phyloP scores from a whole-genome alignment of 2,888 invertebrate genomes.

The Calameuta filiformis region DNA sequence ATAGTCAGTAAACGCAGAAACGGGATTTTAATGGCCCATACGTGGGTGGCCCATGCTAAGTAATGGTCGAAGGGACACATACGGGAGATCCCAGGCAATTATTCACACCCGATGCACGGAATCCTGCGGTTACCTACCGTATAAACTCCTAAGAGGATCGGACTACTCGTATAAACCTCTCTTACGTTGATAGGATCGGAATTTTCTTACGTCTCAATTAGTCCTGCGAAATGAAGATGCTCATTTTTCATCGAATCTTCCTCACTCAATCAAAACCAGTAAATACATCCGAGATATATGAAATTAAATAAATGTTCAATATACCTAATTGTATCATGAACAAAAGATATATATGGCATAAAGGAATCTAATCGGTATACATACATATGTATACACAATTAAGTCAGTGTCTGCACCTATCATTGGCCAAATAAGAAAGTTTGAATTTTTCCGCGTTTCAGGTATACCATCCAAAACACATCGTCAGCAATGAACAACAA shows the following conservation, averaged over 20 bases:
- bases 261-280: neutral
- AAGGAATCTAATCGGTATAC: neutral
- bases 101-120: slow-evolving; percentile 2
- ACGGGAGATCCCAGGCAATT: neutral
- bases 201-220: slow-evolving; percentile 21
- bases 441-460: neutral
- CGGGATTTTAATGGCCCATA: neutral
- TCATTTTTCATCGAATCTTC: neutral
- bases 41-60: slow-evolving; percentile 4
- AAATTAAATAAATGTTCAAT: neutral
- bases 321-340: neutral
- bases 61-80: neutral
- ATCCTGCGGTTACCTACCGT: neutral
- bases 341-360: neutral
- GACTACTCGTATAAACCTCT: neutral
- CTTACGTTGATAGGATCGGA: slow-evolving; percentile 20
- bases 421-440: neutral
- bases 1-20: neutral
- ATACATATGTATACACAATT: neutral
- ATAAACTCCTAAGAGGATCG: slow-evolving; percentile 1
- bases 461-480: neutral
- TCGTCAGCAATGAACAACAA: neutral
- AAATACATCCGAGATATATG: neutral
- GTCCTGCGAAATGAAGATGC: neutral
- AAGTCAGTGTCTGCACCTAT: neutral